Evolutionary conservation across 64 coral and sea anemone genomes (phyloP), one percentile per base, ranked within the genome.

Genomic region (Stylophora pistillata): DNA sequence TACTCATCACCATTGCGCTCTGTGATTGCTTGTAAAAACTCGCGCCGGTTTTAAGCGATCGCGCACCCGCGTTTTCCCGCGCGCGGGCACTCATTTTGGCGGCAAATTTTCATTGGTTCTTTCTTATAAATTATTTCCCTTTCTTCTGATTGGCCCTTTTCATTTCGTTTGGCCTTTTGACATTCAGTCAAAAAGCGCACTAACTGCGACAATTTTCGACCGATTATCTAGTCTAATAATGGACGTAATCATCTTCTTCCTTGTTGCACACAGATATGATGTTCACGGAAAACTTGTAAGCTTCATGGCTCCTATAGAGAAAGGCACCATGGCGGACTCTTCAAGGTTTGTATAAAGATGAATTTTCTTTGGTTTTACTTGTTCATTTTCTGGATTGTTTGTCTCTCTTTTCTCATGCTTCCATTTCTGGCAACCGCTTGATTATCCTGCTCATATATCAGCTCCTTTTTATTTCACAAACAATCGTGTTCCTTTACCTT

Each of bases 261-360:
- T 33, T 53, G 76, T 59, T 66, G 13, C 71, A 52, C 54, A 9
- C 27, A 99, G 97, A 21, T 99, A 95, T 59, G 81, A 99, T 72
- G 70, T 99, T 60, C 93, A 95, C 73, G 78, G 92, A 1, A 99
- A 99, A 52, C 88, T 99, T 71, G 93, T 93, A 26, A 93, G 94
- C 56, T 99, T 95, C 73, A 99, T 99, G 97, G 93, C 97, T 47
- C 97, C 97, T 13, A 89, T 93, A 28, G 88, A 92, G 62, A 95
- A 72, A 62, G 97, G 93, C 2, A 82, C 72, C 21, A 78, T 95
- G 88, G n/a, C 88, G 14, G 90, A 99, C 68, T 89, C 97, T 0
- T 95, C 91, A 75, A 95, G 97, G 97, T 99, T 74, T 77, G 93
- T 55, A 15, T 29, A 18, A 30, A 20, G 16, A 73, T 3, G 9